These are phyloP conservation scores for Bufo gargarizans DNA, from an alignment of 2,113 vertebrate genomes.

Conservation along the genomic window DNA sequence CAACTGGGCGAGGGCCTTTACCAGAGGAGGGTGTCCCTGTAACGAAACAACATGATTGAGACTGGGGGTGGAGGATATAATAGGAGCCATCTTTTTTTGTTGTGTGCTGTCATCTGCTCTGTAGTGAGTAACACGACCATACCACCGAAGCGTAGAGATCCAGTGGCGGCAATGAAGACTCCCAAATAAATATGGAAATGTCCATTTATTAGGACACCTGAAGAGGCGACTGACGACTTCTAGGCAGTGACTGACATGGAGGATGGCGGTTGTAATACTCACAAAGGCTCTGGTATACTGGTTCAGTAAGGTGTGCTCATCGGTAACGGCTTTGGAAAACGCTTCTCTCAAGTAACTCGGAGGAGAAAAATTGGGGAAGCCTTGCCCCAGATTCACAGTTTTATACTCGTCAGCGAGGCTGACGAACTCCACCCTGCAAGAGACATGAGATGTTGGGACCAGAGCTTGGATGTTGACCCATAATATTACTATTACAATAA, in stretches of 20 bases:
- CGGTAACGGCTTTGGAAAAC: slow-evolving; percentile 70
- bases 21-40: slow-evolving; percentile 88
- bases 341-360: slow-evolving; percentile 84
- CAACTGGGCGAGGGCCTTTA: slow-evolving; percentile 83
- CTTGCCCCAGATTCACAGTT: slow-evolving; percentile 89
- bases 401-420: slow-evolving; percentile 78
- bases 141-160: too few species aligned
- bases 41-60: neutral
- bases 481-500: too few species aligned
- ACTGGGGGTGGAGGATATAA: neutral
- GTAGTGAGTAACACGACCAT: neutral
- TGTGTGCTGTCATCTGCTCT: too few species aligned
- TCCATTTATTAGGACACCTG: neutral
- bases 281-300: slow-evolving; percentile 93
- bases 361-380: slow-evolving; percentile 90
- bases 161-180: neutral
- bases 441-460: slow-evolving; percentile 2
- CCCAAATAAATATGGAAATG: neutral
- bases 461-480: too few species aligned
- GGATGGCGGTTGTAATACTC: slow-evolving; percentile 64
- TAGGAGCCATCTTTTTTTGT: neutral
- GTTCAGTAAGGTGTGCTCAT: slow-evolving; percentile 77
- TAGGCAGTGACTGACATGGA: neutral
- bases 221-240: too few species aligned
- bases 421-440: slow-evolving; percentile 85